Percentiles rank a stretch among this genome's conserved stretches.
Evolutionary conservation across 2,888 invertebrate genomes (phyloP).

Genomic region (Drosophila borealis): DNA sequence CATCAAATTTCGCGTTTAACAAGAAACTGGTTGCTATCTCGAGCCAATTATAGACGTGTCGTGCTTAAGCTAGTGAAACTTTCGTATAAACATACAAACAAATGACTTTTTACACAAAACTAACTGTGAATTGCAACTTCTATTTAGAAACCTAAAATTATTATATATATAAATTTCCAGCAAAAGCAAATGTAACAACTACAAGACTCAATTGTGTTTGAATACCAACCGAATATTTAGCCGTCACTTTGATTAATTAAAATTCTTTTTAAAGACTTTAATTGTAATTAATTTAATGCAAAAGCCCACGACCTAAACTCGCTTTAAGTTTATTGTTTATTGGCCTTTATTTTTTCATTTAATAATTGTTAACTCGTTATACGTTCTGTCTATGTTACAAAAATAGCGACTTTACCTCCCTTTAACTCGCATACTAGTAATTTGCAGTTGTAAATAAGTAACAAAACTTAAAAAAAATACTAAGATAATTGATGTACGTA

Average conservation of each 20-base stretch:
- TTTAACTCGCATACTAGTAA: constrained; percentile 68
- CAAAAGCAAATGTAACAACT: constrained; percentile 62
- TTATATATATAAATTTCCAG: constrained; percentile 56
- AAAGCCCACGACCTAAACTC: constrained; percentile 44
- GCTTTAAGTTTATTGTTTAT: constrained; percentile 55
- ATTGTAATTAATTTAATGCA: constrained; percentile 64
- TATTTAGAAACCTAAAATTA: constrained; percentile 33
- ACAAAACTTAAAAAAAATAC: constrained; percentile 31
- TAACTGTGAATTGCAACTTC: constrained; percentile 51
- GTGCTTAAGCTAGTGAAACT: constrained; percentile 56
- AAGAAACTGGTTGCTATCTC: constrained; percentile 15
- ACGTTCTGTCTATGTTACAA: constrained; percentile 60
- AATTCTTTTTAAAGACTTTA: constrained; percentile 72
- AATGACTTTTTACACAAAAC: constrained; percentile 64
- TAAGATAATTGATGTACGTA: constrained; percentile 46
- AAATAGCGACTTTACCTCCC: constrained; percentile 49
- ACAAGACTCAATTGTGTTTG: constrained; percentile 75
- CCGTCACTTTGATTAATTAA: constrained; percentile 49
- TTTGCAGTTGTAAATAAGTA: constrained; percentile 67
- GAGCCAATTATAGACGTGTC: constrained; percentile 47
- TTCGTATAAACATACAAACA: constrained; percentile 67
- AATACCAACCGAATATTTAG: constrained; percentile 33
- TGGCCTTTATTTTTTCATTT: constrained; percentile 35
- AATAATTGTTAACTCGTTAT: constrained; percentile 77
- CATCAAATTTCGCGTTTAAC: constrained; percentile 44